Conservation (phyloP, 2,797 vertebrate genomes). For the Crocodylus rhombifer region DNA sequence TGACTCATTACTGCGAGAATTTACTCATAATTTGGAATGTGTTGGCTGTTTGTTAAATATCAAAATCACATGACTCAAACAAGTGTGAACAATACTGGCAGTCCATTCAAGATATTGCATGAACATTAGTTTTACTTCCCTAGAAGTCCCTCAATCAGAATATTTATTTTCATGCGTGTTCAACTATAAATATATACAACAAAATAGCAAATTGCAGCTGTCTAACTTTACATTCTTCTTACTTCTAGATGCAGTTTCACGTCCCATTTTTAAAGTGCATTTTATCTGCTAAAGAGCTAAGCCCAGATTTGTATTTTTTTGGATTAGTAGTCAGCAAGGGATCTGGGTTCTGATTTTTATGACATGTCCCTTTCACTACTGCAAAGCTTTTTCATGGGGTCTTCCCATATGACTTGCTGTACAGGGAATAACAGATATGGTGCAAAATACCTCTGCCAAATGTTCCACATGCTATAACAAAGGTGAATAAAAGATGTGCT, state of each 20-base stretch:
- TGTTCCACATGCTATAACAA: neutral
- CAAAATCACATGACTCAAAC: neutral
- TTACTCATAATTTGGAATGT: neutral
- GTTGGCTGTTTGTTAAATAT: neutral
- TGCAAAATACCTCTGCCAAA: slow-evolving; percentile 4
- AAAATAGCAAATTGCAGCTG: neutral
- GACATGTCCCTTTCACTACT: neutral
- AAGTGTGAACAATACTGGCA: accelerated
- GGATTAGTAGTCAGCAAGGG: neutral
- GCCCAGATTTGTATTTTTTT: slow-evolving; percentile 14
- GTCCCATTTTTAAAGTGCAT: neutral
- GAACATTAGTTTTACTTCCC: neutral
- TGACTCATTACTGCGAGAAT: neutral
- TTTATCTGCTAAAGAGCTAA: slow-evolving; percentile 10
- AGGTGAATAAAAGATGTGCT: neutral
- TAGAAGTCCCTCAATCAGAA: neutral
- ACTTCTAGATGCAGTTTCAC: neutral
- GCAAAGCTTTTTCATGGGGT: neutral
- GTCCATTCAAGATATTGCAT: neutral
- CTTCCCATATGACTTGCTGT: neutral
- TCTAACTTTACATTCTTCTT: slow-evolving; percentile 2
- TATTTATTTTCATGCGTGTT: neutral
- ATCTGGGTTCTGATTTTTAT: neutral
- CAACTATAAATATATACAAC: neutral
- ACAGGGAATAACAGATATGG: neutral